Conservation (phyloP, 2,888 invertebrate species). For the Andrena minutula region DNA sequence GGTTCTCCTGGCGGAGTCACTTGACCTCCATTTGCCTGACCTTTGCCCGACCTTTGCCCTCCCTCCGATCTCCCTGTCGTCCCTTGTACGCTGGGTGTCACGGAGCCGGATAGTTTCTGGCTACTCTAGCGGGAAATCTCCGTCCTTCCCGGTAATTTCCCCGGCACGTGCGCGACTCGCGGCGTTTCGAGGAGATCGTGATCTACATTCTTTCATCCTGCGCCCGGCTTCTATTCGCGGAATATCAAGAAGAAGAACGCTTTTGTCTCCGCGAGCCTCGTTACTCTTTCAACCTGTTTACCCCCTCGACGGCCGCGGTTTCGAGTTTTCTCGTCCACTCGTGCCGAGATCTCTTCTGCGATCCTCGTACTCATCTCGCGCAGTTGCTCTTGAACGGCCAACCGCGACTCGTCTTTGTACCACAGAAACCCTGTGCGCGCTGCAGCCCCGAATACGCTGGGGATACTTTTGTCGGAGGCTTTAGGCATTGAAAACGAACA, state of each 20-base stretch:
- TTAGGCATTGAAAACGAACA: too few species aligned
- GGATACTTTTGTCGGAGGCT: background rate
- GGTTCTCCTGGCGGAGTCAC: conserved; percentile 22
- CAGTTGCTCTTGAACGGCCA: conserved; percentile 17
- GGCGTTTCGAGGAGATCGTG: conserved; percentile 12
- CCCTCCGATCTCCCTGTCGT: background rate
- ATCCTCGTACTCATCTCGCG: conserved; percentile 27
- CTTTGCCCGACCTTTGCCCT: conserved; percentile 16
- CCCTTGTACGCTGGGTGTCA: conserved; percentile 8
- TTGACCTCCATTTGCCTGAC: conserved; percentile 54
- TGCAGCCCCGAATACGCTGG: conserved; percentile 1
- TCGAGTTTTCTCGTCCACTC: conserved; percentile 30
- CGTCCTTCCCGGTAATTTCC: conserved; percentile 9
- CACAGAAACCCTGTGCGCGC: background rate
- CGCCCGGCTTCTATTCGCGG: background rate
- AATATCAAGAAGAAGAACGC: conserved; percentile 31
- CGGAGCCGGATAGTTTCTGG: conserved; percentile 22
- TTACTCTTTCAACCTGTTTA: conserved; percentile 53
- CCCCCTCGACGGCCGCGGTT: conserved; percentile 31
- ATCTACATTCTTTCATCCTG: conserved; percentile 42
- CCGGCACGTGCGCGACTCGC: conserved; percentile 21
- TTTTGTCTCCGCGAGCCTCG: conserved; percentile 39
- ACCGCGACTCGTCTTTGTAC: conserved; percentile 30
- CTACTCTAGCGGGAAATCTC: conserved; percentile 15
- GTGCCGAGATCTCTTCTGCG: conserved; percentile 20